Base-by-base conservation (phyloP, 2,888 invertebrate species). In the Tillus elongatus region DNA sequence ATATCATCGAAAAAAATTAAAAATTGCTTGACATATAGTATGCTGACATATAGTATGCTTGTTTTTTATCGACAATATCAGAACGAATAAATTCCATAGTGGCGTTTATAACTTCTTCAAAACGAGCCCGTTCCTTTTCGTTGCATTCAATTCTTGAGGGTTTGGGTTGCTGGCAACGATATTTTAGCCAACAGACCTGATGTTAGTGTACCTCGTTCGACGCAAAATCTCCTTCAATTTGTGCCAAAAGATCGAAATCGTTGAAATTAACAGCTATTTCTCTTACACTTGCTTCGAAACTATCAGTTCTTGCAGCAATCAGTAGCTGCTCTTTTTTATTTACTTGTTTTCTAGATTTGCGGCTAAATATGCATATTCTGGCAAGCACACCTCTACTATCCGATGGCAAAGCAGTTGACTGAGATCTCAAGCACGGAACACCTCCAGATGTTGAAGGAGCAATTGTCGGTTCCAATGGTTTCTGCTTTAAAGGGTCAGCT, bases 141-240 rank as follows among this genome's bases (percentile, higher is more conserved):
- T n/a, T n/a, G n/a, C n/a, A n/a, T n/a, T n/a, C n/a, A n/a, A n/a
- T n/a, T n/a, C n/a, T n/a, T n/a, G n/a, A n/a, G n/a, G n/a, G 6
- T 24, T 24, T n/a, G n/a, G n/a, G n/a, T n/a, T n/a, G n/a, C n/a
- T n/a, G n/a, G n/a, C n/a, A n/a, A n/a, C n/a, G n/a, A 24, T 24
- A 24, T 24, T 24, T 24, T 8, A 24, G 24, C 24, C 24, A 24
- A 24, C 24, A 24, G 6, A 24, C 24, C 24, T 24, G 24, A 24
- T 24, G 24, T 6, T 24, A 24, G 24, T 24, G 24, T 24, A 24
- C 24, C 24, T 24, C 24, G 8, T 24, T 24, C 8, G 24, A 24
- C 24, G 24, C 24, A 24, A 24, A 24, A n/a, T 24, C 24, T 24
- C 24, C 24, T 24, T n/a, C 24, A 24, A 24, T 24, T 24, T 24